Conservation (phyloP, 2,113 vertebrate genomes). For the Bettongia penicillata region DNA sequence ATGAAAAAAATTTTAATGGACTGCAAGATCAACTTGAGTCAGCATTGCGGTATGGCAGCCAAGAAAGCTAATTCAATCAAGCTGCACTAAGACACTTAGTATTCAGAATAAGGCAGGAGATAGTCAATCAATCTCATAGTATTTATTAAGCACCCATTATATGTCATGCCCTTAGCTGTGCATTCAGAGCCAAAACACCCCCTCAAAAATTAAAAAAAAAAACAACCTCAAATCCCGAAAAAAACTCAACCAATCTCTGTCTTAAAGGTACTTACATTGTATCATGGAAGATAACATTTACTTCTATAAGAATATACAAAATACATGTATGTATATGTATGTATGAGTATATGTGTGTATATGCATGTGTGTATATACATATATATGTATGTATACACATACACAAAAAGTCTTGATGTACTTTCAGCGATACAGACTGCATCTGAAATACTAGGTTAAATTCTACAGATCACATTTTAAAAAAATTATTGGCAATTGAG, state of each 20-base stretch:
- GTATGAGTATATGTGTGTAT: not conserved
- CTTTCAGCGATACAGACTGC: not conserved
- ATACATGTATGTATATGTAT: not conserved
- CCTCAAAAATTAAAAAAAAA: no score
- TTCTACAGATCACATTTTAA: not conserved
- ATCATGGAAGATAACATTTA: not conserved
- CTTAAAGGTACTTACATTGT: not conserved
- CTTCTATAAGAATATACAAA: not conserved
- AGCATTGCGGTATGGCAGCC: not conserved
- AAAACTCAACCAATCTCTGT: not conserved
- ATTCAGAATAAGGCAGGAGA: not conserved
- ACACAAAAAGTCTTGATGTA: not conserved
- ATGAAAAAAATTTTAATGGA: not conserved
- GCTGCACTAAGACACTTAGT: not conserved
- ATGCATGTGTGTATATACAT: no score
- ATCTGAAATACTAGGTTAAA: not conserved
- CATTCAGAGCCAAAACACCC: not conserved
- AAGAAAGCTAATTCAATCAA: not conserved
- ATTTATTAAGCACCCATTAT: not conserved
- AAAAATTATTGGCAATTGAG: not conserved
- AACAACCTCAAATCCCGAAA: no score
- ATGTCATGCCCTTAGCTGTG: not conserved
- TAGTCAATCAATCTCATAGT: not conserved
- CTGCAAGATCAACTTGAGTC: not conserved
- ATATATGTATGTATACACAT: no score